phyloP scores from a whole-genome alignment of 2,113 vertebrate genomes.

The Cyprichromis sp. region DNA sequence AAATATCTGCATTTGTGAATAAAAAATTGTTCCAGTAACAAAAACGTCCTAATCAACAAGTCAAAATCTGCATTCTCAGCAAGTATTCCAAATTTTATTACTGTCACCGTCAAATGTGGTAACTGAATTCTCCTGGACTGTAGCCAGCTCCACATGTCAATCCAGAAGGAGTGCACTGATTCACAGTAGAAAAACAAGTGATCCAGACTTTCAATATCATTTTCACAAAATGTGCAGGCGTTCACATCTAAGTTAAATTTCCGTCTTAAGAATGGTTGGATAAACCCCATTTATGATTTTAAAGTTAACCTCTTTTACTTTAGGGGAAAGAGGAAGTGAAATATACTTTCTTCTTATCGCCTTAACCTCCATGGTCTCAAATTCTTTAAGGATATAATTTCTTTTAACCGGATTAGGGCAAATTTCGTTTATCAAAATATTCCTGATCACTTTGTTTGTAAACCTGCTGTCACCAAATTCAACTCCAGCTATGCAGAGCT shows the following conservation, averaged over 20 bases:
- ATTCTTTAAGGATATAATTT: too few species aligned
- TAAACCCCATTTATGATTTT: too few species aligned
- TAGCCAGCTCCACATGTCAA: neutral
- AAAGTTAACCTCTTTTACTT: too few species aligned
- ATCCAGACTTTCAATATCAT: neutral
- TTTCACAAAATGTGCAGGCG: rapidly evolving
- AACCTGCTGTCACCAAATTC: too few species aligned
- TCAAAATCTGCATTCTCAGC: too few species aligned
- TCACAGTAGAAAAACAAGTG: neutral
- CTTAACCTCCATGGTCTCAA: neutral
- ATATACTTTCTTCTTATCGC: too few species aligned
- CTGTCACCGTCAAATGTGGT: neutral
- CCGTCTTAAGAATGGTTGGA: rapidly evolving
- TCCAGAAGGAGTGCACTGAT: neutral
- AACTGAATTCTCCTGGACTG: neutral
- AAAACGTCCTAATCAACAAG: too few species aligned
- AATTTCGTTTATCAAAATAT: too few species aligned
- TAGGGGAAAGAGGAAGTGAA: too few species aligned
- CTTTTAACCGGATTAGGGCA: too few species aligned
- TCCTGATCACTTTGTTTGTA: too few species aligned
- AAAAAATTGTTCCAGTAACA: rapidly evolving
- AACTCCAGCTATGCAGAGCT: too few species aligned
- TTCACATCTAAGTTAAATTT: neutral
- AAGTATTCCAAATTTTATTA: rapidly evolving
- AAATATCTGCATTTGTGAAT: neutral